Base-by-base conservation (phyloP, 2,797 vertebrate genomes). In the Gymnodraco acuticeps region DNA sequence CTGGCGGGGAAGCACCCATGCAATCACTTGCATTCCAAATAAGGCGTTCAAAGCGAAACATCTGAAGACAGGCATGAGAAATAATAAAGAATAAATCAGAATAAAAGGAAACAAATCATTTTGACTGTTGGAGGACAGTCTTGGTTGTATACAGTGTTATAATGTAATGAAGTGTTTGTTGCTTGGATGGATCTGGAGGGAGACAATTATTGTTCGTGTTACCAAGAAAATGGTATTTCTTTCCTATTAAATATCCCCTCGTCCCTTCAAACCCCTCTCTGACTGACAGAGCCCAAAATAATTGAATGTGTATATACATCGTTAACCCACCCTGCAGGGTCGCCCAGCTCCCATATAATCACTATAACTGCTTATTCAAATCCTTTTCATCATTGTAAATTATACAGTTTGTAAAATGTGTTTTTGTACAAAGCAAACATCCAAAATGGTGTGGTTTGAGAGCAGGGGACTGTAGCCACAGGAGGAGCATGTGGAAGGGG, bases 1-100 rank as follows among this genome's bases (percentile, higher is more conserved):
- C 93, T 83, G 82, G 77, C 1, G 78, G 60, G 73, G 53, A 48
- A 87, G 88, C 83, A 77, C 79, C 82, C 78, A 87, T 31, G 46
- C 71, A 83, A 83, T 78, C 81, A 82, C 59, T 83, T 80, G 80
- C 73, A 83, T 82, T 72, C 82, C 67, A 76, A 81, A 76, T 91
- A 95, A 94, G 92, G 91, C 93, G 11, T 83, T 86, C 31, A 81
- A 88, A 87, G 75, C 70, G 76, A 74, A 56, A 38, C 23, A 14
- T 53, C 33, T 59, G 64, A 74, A 81, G 19, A 63, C 31, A 81
- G n/a, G 66, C 64, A 75, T 38, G 43, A 74, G 5, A 78, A 75
- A 58, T 1, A 42, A 84, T 33, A 43, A 45, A 58, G 27, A 63
- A 66, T 2, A 64, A 68, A 69, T 17, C n/a, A 1, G 13, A 60